Evolutionary conservation across 2,113 vertebrate species (phyloP), one percentile per base, ranked within the genome.

Genomic region (Lipophrys pholis): DNA sequence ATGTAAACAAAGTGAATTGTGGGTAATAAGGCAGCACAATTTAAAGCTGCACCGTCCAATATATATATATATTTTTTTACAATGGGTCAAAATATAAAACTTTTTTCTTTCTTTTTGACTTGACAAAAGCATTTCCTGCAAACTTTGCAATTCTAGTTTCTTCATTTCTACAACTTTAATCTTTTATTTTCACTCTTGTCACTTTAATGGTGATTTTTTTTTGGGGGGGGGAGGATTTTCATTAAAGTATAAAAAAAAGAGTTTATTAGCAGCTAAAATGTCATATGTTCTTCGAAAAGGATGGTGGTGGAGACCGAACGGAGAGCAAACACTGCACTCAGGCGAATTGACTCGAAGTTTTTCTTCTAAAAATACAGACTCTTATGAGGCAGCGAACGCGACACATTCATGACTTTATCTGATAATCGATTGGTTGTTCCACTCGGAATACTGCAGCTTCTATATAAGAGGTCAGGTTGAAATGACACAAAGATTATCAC

Each of bases 391-490:
- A 30, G 21, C 21, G 21, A 30, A 4, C 21, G 21, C 21, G 4
- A 30, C 21, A 30, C 21, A 30, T 30, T 30, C 21, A 30, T 30
- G 2, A 30, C 21, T 30, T 30, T 30, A 30, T 30, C 21, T 30
- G 21, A 30, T 30, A 30, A 30, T 30, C 21, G 0, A 45, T 71
- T 21, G 52, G 11, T 21, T 21, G 45, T 41, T 73, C 14, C 8
- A 54, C 14, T 41, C 8, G 7, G 30, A 62, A 51, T 6, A 5
- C 63, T 51, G 3, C 3, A 1, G 11, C 11, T 53, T 62, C 54
- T 35, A 49, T 39, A 52, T 54, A 72, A 21, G 43, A 70, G 68
- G 54, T 52, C 51, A 55, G 38, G 41, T 1, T 45, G 21, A 35
- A 61, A 61, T 4, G n/a, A 50, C 50, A 49, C n/a, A 1, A n/a